phyloP scores from a whole-genome alignment of 2,797 vertebrate species.

The Silurus lanzhouensis region DNA sequence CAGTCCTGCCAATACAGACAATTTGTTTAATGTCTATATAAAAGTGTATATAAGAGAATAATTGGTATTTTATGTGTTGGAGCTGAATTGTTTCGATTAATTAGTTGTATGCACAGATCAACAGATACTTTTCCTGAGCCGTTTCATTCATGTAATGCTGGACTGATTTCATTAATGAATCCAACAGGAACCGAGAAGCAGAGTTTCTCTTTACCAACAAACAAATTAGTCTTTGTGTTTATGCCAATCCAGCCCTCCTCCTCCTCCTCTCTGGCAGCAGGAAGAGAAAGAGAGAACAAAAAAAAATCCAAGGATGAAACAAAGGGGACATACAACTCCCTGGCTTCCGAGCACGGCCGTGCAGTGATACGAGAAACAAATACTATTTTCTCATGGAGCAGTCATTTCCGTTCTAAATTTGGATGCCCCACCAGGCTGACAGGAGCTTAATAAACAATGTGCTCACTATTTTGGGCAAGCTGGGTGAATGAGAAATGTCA shows the following conservation, averaged over 20 bases:
- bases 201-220: conserved; percentile 80
- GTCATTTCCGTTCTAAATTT: conserved; percentile 78
- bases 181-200: conserved; percentile 75
- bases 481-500: conserved; percentile 60
- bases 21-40: conserved; percentile 9
- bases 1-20: conserved; percentile 21
- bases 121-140: background rate
- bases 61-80: background rate
- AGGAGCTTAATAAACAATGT: conserved; percentile 62
- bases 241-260: conserved; percentile 64
- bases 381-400: conserved; percentile 72
- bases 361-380: conserved; percentile 75
- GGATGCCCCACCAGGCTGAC: conserved; percentile 63
- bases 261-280: conserved; percentile 42
- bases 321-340: conserved; percentile 76
- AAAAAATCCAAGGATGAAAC: conserved; percentile 78
- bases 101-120: conserved; percentile 10
- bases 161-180: conserved; percentile 74
- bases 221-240: conserved; percentile 82
- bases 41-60: conserved; percentile 1
- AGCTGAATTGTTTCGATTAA: conserved; percentile 15
- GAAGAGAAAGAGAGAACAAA: conserved; percentile 48
- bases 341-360: conserved; percentile 71
- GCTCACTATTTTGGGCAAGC: conserved; percentile 63
- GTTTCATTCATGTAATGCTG: conserved; percentile 55